Conservation (phyloP, 2,113 vertebrate species). For the Pelecanoides urinatrix region DNA sequence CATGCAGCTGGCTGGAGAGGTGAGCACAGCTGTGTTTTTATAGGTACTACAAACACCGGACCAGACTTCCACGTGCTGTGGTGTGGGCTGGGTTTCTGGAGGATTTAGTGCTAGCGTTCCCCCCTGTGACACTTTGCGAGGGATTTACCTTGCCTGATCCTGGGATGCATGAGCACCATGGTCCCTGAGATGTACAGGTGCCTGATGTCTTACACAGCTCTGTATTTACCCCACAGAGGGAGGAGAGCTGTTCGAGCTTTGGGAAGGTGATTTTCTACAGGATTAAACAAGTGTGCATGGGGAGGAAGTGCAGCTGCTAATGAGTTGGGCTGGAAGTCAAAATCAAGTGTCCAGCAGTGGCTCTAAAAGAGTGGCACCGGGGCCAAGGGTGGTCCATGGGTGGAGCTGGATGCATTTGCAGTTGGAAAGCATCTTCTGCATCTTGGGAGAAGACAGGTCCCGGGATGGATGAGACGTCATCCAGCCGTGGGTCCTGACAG, state of each 20-base stretch:
- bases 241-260: not conserved
- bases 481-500: not conserved
- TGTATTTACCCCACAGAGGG: not conserved
- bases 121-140: rapidly evolving
- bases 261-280: not conserved
- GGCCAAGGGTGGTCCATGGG: not conserved
- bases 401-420: not conserved
- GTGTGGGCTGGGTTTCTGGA: not conserved
- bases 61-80: not conserved
- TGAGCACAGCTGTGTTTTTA: not conserved
- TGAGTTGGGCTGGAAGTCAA: not conserved
- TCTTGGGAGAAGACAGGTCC: not conserved
- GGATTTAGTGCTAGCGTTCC: not conserved
- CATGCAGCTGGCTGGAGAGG: not conserved
- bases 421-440: not conserved
- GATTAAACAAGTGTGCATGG: not conserved
- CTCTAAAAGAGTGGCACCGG: not conserved
- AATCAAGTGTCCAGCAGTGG: not conserved
- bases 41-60: not conserved
- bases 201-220: not conserved
- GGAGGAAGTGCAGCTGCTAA: not conserved
- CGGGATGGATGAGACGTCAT: not conserved
- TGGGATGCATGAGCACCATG: not conserved
- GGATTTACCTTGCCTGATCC: not conserved
- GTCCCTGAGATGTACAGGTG: not conserved